Conservation (phyloP, 2,113 vertebrate species). For the Zootoca vivipara region DNA sequence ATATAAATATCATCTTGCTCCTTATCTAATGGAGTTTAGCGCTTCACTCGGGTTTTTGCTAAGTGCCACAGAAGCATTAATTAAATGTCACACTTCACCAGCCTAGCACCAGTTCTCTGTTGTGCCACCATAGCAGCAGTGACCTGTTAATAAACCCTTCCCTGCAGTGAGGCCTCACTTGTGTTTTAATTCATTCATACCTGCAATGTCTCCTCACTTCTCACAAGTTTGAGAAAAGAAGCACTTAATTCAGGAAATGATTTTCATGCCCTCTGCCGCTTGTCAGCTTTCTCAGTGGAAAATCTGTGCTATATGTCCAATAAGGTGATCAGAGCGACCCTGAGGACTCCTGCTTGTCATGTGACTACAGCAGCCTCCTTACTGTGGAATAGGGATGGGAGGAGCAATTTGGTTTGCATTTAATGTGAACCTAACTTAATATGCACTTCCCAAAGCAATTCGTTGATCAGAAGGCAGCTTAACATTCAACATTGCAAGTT, state of each 20-base stretch:
- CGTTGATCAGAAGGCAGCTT: too few relatives aligned
- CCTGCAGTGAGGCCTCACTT: neutral
- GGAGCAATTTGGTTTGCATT: neutral
- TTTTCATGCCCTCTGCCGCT: neutral
- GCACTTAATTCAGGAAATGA: neutral
- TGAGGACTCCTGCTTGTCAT: neutral
- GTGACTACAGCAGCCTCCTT: neutral
- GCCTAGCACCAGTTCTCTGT: neutral
- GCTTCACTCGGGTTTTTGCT: conserved; percentile 25
- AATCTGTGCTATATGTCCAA: neutral
- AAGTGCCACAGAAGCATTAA: conserved; percentile 31
- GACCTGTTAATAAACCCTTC: conserved; percentile 32
- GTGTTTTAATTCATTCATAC: neutral
- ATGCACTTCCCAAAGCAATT: too few relatives aligned
- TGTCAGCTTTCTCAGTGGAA: neutral
- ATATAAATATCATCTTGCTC: conserved; percentile 14
- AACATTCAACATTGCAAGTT: too few relatives aligned
- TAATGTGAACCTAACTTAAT: neutral
- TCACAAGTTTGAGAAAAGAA: neutral
- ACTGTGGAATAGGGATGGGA: neutral
- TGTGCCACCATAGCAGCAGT: neutral
- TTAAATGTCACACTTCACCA: conserved; percentile 36
- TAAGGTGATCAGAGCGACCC: too few relatives aligned
- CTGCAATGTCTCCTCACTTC: neutral
- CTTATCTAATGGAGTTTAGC: conserved; percentile 26